These are phyloP conservation scores for Chelidonichthys spinosus DNA, from an alignment of 2,797 vertebrate species.

Conservation along the genomic window DNA sequence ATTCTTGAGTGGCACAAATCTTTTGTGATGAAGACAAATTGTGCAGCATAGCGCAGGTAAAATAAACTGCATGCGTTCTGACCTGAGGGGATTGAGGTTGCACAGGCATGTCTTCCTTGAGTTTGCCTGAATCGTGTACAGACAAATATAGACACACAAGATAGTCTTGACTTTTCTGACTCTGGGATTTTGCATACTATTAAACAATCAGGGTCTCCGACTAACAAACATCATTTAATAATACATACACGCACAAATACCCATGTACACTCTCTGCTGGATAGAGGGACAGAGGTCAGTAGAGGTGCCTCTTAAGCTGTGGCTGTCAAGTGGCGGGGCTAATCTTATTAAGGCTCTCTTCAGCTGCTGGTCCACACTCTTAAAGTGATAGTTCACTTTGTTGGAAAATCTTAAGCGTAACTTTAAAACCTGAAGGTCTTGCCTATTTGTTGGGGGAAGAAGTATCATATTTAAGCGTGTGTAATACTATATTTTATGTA, in stretches of 20 bases:
- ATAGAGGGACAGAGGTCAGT: slow-evolving; percentile 66
- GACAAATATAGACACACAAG: slow-evolving; percentile 1
- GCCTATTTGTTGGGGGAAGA: neutral
- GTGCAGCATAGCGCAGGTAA: slow-evolving; percentile 11
- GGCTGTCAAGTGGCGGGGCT: slow-evolving; percentile 77
- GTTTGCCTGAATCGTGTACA: neutral
- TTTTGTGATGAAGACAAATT: slow-evolving; percentile 45
- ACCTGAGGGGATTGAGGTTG: slow-evolving; percentile 12
- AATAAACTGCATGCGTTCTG: slow-evolving; percentile 23
- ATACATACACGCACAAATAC: slow-evolving; percentile 24
- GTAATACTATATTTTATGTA: no score
- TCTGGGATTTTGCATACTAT: neutral
- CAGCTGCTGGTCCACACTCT: slow-evolving; percentile 59
- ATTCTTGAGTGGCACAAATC: slow-evolving; percentile 64
- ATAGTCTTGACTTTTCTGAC: neutral
- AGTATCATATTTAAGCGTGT: neutral
- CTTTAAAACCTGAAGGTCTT: neutral
- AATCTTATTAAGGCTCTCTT: slow-evolving; percentile 82
- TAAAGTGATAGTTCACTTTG: slow-evolving; percentile 67
- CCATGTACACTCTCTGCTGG: slow-evolving; percentile 47
- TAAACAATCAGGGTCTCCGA: neutral
- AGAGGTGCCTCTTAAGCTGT: slow-evolving; percentile 71
- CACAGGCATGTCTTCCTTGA: slow-evolving; percentile 29
- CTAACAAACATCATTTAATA: slow-evolving; percentile 5
- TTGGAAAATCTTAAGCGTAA: slow-evolving; percentile 7